Evolutionary conservation across 2,113 vertebrate genomes (phyloP).

Genomic region (Syrmaticus mikado): DNA sequence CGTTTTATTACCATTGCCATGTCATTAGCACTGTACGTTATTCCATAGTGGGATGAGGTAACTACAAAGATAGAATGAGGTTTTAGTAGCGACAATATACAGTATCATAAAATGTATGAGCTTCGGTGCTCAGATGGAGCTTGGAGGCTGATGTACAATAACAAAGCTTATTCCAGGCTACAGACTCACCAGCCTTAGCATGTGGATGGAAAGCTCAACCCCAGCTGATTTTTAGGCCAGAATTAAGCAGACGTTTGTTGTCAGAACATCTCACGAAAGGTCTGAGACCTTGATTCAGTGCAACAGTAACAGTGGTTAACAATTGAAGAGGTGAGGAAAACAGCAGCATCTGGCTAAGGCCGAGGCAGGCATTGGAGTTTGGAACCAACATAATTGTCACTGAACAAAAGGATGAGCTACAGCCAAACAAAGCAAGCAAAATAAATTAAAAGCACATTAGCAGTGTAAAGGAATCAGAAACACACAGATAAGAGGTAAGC

Average conservation of each 20-base stretch:
- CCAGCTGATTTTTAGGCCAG: not conserved
- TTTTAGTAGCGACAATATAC: slow-evolving; percentile 30
- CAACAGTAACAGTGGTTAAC: not conserved
- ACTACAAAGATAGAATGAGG: slow-evolving; percentile 34
- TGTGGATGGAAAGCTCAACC: not conserved
- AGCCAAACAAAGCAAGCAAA: not conserved
- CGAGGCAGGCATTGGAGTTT: not conserved
- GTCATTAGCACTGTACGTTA: slow-evolving; percentile 35
- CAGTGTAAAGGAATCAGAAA: not conserved
- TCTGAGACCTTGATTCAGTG: not conserved
- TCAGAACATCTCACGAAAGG: not conserved
- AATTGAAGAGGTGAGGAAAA: not conserved
- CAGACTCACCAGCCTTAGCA: not conserved
- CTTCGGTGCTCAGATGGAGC: not conserved
- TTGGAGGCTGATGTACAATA: not conserved
- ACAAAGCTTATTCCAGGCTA: not conserved
- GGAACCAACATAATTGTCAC: not conserved
- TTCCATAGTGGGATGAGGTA: slow-evolving; percentile 39
- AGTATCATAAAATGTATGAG: not conserved
- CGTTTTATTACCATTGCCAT: slow-evolving; percentile 13
- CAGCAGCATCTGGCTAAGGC: not conserved
- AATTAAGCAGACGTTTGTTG: not conserved
- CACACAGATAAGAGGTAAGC: not conserved
- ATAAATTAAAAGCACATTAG: not conserved
- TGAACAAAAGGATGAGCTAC: not conserved